Conservation (phyloP, 2,888 invertebrate genomes). For the Aphidoletes aphidimyza region DNA sequence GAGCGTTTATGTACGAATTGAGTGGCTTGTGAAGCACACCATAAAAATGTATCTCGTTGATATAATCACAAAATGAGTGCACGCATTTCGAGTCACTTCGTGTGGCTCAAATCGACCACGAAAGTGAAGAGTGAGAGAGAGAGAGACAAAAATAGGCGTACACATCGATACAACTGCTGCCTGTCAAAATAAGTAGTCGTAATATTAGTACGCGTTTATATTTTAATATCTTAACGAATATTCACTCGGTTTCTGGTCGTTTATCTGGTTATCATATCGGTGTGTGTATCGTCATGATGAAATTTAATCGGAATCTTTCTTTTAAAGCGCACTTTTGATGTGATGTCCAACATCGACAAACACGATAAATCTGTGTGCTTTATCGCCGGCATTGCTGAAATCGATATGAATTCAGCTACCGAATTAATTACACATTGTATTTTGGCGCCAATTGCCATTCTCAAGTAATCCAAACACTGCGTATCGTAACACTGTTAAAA, state of each 20-base stretch:
- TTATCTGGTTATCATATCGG: slow-evolving; percentile 10
- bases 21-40: background rate
- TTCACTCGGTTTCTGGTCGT: background rate
- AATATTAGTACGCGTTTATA: background rate
- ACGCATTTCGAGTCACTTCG: background rate
- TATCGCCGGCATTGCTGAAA: slow-evolving; percentile 17
- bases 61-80: slow-evolving; percentile 12
- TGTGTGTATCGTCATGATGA: background rate
- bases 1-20: background rate
- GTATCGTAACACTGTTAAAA: too few relatives aligned
- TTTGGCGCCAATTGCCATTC: slow-evolving; percentile 6
- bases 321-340: background rate
- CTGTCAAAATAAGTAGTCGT: background rate
- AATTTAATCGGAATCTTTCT: slow-evolving; percentile 8
- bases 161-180: background rate
- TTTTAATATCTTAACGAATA: background rate
- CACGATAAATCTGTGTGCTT: slow-evolving; percentile 42
- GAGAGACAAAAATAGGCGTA: background rate
- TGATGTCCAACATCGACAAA: slow-evolving; percentile 38
- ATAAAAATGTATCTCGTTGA: slow-evolving; percentile 3
- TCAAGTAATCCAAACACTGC: too few relatives aligned
- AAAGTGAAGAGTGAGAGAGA: too few relatives aligned
- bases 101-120: background rate
- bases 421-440: slow-evolving; percentile 37
- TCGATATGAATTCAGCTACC: slow-evolving; percentile 26